Base-by-base conservation (phyloP, 92 coral and sea anemone genomes). In the Pocillopora meandrina region DNA sequence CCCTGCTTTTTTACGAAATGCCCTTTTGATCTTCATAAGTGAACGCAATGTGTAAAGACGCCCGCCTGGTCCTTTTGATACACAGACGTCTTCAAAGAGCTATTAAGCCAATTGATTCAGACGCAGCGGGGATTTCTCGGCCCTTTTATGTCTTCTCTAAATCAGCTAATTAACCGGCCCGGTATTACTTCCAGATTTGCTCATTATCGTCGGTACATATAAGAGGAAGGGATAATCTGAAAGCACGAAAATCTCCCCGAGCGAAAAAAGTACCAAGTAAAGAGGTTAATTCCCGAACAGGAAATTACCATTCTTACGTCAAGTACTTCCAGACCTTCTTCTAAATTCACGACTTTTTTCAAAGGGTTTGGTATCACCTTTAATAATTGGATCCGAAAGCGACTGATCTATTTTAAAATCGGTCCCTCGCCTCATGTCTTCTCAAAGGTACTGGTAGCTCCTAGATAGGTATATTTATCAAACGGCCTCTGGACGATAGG, bases 11-110 rank as follows among this genome's bases (percentile, higher is more conserved):
- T 49, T 2, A 31, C n/a, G 55, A 83, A 72, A 63, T 74, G 86
- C 72, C 86, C 86, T 72, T 61, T 83, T 83, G 86, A 83, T 61
- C 86, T 75, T 20, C 33, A 62, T 72, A 72, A 82, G 71, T 47
- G 70, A 42, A 63, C 71, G 21, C 64, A 49, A 33, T 80, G 49
- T 83, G 61, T 64, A 64, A 21, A 49, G 72, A 83, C 65, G 20
- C 36, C 65, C 65, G 61, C 60, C 71, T 36, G 36, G 21, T 19
- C 18, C 10, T 12, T 2, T 12, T 59, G 62, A 70, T 70, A 36
- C 74, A 9, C 76, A 80, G 84, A 68, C 76, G 67, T 63, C 55
- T 83, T 83, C 47, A 83, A 73, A 83, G 80, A 34, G 56, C 73
- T 60, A 83, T 83, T 83, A 83, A 31, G 59, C 60, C 62, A 82